Percentiles rank a stretch among this genome's conserved stretches.
Evolutionary conservation across 2,888 invertebrate species (phyloP).

Genomic region (Dasypogon diadema): DNA sequence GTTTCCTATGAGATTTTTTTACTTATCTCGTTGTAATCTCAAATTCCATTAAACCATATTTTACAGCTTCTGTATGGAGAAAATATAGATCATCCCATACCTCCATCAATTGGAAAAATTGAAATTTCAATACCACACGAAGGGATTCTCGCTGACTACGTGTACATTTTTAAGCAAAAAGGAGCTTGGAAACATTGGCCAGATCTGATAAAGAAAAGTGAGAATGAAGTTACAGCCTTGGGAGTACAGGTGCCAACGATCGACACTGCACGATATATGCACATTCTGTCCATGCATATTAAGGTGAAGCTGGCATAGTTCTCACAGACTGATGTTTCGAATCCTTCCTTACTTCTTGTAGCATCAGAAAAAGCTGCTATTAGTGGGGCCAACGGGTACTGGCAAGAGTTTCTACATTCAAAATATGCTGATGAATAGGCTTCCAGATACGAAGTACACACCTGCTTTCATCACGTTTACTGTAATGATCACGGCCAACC

Average conservation of each 20-base stretch:
- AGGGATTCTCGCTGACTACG: constrained; percentile 83
- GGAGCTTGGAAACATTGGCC: constrained; percentile 91
- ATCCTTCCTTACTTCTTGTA: constrained; percentile 57
- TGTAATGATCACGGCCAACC: constrained; percentile 88
- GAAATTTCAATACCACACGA: constrained; percentile 83
- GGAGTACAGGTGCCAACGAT: constrained; percentile 80
- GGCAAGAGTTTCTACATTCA: constrained; percentile 86
- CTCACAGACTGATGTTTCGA: too few species aligned
- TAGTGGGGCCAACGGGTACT: constrained; percentile 89
- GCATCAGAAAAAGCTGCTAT: constrained; percentile 78
- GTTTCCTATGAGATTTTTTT: too few species aligned
- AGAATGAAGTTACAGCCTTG: constrained; percentile 71
- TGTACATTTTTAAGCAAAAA: constrained; percentile 83
- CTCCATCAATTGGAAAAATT: constrained; percentile 75
- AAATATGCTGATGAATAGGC: constrained; percentile 76
- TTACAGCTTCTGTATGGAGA: constrained; percentile 68
- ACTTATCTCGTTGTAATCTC: too few species aligned
- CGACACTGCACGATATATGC: constrained; percentile 85
- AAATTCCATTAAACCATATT: too few species aligned
- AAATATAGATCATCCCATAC: constrained; percentile 70
- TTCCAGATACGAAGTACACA: constrained; percentile 81
- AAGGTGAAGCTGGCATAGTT: constrained; percentile 62
- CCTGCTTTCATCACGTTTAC: constrained; percentile 91
- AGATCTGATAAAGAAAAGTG: constrained; percentile 76
- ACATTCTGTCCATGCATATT: constrained; percentile 82